Conservation (phyloP, 2,797 vertebrate genomes). For the Pangasius macronema region DNA sequence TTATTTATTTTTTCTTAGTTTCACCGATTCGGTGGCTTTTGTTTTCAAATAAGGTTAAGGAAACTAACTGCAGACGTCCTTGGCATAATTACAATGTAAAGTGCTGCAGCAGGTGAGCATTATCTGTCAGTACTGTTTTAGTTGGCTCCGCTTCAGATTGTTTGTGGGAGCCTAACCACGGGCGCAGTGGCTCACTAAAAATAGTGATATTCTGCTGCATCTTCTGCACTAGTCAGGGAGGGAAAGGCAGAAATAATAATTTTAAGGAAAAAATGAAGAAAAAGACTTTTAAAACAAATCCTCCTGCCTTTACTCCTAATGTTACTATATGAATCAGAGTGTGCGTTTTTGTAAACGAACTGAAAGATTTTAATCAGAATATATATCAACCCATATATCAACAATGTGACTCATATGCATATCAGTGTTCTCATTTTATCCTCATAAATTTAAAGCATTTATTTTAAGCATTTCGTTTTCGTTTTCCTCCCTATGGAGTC, state of each 20-base stretch:
- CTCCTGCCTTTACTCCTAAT: not conserved
- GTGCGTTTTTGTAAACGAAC: constrained; percentile 59
- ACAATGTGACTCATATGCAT: constrained; percentile 34
- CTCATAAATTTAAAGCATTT: not conserved
- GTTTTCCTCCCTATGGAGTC: not conserved
- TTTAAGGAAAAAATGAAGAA: constrained; percentile 30
- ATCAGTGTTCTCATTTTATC: not conserved
- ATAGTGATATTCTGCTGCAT: constrained; percentile 89
- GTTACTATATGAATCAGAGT: not conserved
- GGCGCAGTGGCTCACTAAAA: constrained; percentile 96
- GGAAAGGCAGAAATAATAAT: constrained; percentile 44
- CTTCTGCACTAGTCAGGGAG: constrained; percentile 66
- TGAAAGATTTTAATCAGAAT: constrained; percentile 69
- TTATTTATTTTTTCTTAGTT: constrained; percentile 58
- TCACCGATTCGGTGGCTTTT: constrained; percentile 75
- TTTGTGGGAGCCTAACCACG: constrained; percentile 97
- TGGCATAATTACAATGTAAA: constrained; percentile 97
- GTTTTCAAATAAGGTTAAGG: constrained; percentile 92
- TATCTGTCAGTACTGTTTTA: constrained; percentile 98
- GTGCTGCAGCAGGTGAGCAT: constrained; percentile 98
- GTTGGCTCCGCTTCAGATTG: constrained; percentile 99
- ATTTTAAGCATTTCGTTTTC: constrained; percentile 20
- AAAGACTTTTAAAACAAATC: not conserved
- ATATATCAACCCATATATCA: constrained; percentile 59
- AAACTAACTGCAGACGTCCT: constrained; percentile 96